Evolutionary conservation across 2,113 vertebrate species (phyloP), one percentile per base, ranked within the genome.

Genomic region (Hyla sarda): DNA sequence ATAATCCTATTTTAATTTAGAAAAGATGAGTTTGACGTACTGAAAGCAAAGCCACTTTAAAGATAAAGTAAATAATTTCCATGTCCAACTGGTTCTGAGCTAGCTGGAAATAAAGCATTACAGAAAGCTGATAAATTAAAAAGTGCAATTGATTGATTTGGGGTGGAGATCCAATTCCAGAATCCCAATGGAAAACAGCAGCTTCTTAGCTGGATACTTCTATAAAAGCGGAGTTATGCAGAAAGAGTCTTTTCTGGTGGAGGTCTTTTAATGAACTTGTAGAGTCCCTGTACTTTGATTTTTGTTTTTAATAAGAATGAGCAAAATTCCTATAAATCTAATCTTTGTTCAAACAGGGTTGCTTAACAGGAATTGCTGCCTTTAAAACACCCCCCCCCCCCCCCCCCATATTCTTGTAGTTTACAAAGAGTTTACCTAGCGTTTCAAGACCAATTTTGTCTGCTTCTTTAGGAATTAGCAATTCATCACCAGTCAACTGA

Each of bases 401-500:
- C n/a, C n/a, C 30, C 75, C 37, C 45, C 32, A 50, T n/a, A 21
- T 69, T 21, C 34, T 79, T 9, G 30, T 79, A 79, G 11, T 41
- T 65, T 50, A 54, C 74, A 78, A 85, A 77, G 47, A 72, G 17
- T 78, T 56, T 37, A 71, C 74, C 45, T 54, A n/a, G 60, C 52
- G 74, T 52, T 78, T n/a, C 74, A 32, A 74, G 21, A 21, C 76
- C 32, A 30, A 23, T 54, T 52, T 30, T 37, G 58, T 71, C 58
- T 32, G 71, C 21, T 47, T 71, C 84, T 71, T 86, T 71, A 48
- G 41, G 65, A 73, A 58, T 73, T 30, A 47, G n/a, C 76, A 56
- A 73, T 86, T 86, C 50, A 81, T 81, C 84, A 86, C 48, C 75
- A 30, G 47, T 79, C 84, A 86, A 79, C 32, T 72, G n/a, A 58